Percentiles rank a stretch among this genome's conserved stretches.
Conservation (phyloP, 1,140 invertebrate species). For the Pachypeltis micranthus region DNA sequence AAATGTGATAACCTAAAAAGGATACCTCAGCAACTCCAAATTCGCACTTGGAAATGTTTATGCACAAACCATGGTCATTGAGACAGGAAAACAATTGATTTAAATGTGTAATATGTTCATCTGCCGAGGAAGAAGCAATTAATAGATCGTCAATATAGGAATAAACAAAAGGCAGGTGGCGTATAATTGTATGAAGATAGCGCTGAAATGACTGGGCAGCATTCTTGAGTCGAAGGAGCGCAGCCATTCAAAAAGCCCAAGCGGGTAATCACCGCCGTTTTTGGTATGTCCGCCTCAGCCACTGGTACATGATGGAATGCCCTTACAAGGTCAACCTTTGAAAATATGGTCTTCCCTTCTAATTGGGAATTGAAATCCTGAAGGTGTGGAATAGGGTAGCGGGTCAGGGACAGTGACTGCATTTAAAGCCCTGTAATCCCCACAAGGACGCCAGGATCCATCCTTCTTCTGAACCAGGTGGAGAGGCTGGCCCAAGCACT, state of each 20-base stretch:
- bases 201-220: no score
- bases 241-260: slow-evolving; percentile 32
- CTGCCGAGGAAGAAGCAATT: slow-evolving; percentile 24
- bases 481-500: slow-evolving; percentile 34
- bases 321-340: slow-evolving; percentile 36
- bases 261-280: slow-evolving; percentile 33
- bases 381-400: slow-evolving; percentile 34
- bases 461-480: slow-evolving; percentile 37
- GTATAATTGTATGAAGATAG: slow-evolving; percentile 32
- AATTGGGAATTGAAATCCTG: neutral
- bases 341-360: slow-evolving; percentile 34
- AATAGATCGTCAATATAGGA: slow-evolving; percentile 39
- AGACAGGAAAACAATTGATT: slow-evolving; percentile 31
- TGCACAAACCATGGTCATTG: neutral
- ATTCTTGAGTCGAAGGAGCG: slow-evolving; percentile 35
- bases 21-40: no score
- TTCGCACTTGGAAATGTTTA: no score
- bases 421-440: slow-evolving; percentile 39
- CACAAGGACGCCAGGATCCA: slow-evolving; percentile 33
- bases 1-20: no score
- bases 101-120: slow-evolving; percentile 34
- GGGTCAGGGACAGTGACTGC: slow-evolving; percentile 31
- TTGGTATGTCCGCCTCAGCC: slow-evolving; percentile 28
- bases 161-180: slow-evolving; percentile 27
- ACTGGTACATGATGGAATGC: slow-evolving; percentile 39